Evolutionary conservation across 2,888 invertebrate genomes (phyloP), one percentile per base, ranked within the genome.

Genomic region (Parapristionchus giblindavisi): DNA sequence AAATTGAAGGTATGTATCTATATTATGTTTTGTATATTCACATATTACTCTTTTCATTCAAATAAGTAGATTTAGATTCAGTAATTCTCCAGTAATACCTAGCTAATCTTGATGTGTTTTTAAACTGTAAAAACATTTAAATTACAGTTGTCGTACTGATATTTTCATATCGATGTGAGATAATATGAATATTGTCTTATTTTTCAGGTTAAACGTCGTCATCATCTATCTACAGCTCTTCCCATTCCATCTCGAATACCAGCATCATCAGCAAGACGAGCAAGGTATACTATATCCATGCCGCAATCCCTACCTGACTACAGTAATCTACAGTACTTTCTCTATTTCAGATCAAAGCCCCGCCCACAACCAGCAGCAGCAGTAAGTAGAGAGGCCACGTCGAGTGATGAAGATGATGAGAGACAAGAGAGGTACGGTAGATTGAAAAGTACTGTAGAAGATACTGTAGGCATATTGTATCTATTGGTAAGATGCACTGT

Each of bases 1-100:
- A 77, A 78, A 40, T 51, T 78, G n/a, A 79, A 79, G 77, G 79
- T 77, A n/a, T n/a, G n/a, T n/a, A n/a, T n/a, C n/a, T n/a, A n/a
- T n/a, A n/a, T n/a, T n/a, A n/a, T 29, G 24, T 74, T 58, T n/a
- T n/a, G n/a, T n/a, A n/a, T n/a, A n/a, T n/a, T n/a, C n/a, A n/a
- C n/a, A n/a, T n/a, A n/a, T n/a, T n/a, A n/a, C n/a, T n/a, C n/a
- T n/a, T n/a, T n/a, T n/a, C n/a, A n/a, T n/a, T n/a, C n/a, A n/a
- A n/a, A n/a, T n/a, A n/a, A n/a, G n/a, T n/a, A n/a, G n/a, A n/a
- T n/a, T n/a, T n/a, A n/a, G n/a, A n/a, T n/a, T n/a, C n/a, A n/a
- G n/a, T n/a, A n/a, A n/a, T n/a, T n/a, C n/a, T n/a, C n/a, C n/a
- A n/a, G n/a, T n/a, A n/a, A n/a, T n/a, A n/a, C n/a, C n/a, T n/a